Evolutionary conservation across 2,797 vertebrate genomes (phyloP).

Genomic region (Holocentrus rufus): DNA sequence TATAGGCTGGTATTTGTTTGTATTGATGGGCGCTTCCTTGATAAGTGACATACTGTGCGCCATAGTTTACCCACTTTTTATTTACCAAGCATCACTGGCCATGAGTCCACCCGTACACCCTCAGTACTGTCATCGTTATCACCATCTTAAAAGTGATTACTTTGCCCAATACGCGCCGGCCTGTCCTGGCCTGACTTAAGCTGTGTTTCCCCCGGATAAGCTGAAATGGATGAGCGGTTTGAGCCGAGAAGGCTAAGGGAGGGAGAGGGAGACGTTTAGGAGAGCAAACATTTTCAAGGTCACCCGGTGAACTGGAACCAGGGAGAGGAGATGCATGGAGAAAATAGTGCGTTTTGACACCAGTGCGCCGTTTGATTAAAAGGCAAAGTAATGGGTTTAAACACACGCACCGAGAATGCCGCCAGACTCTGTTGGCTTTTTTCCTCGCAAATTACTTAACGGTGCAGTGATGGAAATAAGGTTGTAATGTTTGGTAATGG

Average conservation of each 20-base stretch:
- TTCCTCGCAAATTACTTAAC: constrained; percentile 90
- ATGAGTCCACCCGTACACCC: constrained; percentile 10
- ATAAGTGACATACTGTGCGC: neutral
- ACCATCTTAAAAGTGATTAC: constrained; percentile 52
- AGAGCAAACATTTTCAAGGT: constrained; percentile 99
- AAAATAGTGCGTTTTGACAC: constrained; percentile 97
- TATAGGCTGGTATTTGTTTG: too few species aligned
- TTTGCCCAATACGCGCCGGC: constrained; percentile 43
- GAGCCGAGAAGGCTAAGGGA: constrained; percentile 8
- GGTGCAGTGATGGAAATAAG: constrained; percentile 88
- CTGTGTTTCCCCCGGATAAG: constrained; percentile 48
- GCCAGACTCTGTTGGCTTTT: constrained; percentile 90
- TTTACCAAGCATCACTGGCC: too few species aligned
- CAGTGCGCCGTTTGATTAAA: constrained; percentile 96
- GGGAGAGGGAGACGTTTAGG: constrained; percentile 85
- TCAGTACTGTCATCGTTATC: constrained; percentile 19
- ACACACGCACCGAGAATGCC: constrained; percentile 93
- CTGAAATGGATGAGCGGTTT: constrained; percentile 35
- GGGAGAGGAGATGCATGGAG: constrained; percentile 90
- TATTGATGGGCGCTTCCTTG: neutral
- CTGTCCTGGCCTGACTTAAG: constrained; percentile 29
- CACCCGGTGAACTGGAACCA: constrained; percentile 95
- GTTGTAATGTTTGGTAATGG: constrained; percentile 84
- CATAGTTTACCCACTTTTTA: neutral
- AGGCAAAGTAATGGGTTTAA: constrained; percentile 99